A percentile compares a stretch with the other conserved stretches of the same genome.
These are phyloP conservation scores for Pristionchus fissidentatus DNA, from an alignment of 2,888 invertebrate species.

Conservation along the genomic window DNA sequence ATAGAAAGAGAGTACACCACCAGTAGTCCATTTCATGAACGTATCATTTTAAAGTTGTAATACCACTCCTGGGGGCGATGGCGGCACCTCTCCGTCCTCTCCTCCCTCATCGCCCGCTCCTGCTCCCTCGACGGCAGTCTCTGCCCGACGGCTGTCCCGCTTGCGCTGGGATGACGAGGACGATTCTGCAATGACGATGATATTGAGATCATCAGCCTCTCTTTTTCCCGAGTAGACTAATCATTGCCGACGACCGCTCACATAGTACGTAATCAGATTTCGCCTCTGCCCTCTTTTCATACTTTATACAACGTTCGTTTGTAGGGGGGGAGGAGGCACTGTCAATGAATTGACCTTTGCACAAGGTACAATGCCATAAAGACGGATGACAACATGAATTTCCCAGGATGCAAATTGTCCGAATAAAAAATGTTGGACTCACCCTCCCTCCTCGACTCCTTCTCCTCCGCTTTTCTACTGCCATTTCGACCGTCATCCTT, in stretches of 20 bases:
- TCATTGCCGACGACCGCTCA: no score
- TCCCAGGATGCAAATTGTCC: not conserved
- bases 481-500: not conserved
- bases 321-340: no score
- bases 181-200: not conserved
- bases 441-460: conserved; percentile 34
- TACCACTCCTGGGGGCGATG: conserved; percentile 20
- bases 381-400: not conserved
- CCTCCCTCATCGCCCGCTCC: not conserved
- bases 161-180: not conserved
- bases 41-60: not conserved
- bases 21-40: no score
- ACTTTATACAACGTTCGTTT: no score
- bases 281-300: no score
- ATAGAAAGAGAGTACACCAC: no score
- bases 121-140: not conserved
- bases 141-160: not conserved
- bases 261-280: no score
- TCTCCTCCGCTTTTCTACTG: not conserved
- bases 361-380: no score
- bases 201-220: not conserved
- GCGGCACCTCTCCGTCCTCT: conserved; percentile 35
- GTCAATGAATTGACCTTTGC: no score
- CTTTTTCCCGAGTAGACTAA: no score
- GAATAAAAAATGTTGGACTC: not conserved